Conservation (phyloP, 2,888 invertebrate genomes). For the Caenorhabditis zanzibari region DNA sequence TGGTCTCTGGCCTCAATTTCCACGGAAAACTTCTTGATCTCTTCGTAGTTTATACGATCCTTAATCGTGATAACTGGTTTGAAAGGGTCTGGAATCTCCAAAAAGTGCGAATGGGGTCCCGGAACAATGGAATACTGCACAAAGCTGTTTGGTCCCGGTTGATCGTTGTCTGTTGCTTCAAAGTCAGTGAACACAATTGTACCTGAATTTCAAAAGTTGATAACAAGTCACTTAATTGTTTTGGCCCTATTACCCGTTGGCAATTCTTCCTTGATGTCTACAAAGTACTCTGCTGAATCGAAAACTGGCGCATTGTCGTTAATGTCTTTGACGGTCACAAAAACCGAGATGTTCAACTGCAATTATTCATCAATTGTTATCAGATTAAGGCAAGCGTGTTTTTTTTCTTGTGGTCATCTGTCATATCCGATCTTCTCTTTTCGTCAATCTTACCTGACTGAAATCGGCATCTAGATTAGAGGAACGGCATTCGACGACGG, state of each 20-base stretch:
- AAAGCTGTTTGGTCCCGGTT: conserved; percentile 81
- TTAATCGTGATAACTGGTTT: conserved; percentile 77
- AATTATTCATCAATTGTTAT: conserved; percentile 53
- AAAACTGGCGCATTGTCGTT: conserved; percentile 83
- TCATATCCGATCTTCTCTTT: conserved; percentile 18
- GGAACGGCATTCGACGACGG: conserved; percentile 75
- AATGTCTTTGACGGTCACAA: conserved; percentile 82
- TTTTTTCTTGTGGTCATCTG: conserved; percentile 18
- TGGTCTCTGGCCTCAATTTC: conserved; percentile 78
- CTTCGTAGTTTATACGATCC: conserved; percentile 79
- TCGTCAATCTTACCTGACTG: conserved; percentile 66
- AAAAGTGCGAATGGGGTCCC: conserved; percentile 69
- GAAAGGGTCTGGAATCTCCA: conserved; percentile 78
- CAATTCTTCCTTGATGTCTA: conserved; percentile 81
- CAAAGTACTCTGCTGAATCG: conserved; percentile 75
- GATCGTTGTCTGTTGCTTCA: conserved; percentile 80
- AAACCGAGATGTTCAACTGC: conserved; percentile 81
- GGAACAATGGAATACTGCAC: conserved; percentile 79
- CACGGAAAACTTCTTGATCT: conserved; percentile 76
- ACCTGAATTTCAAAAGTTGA: conserved; percentile 58
- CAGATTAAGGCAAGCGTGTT: conserved; percentile 32
- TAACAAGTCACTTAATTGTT: conserved; percentile 5
- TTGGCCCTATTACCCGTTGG: conserved; percentile 69
- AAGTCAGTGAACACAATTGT: conserved; percentile 81
- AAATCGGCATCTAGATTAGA: conserved; percentile 74